These are phyloP conservation scores for Eumerus sabulonum DNA, from an alignment of 2,888 invertebrate genomes.

Conservation along the genomic window DNA sequence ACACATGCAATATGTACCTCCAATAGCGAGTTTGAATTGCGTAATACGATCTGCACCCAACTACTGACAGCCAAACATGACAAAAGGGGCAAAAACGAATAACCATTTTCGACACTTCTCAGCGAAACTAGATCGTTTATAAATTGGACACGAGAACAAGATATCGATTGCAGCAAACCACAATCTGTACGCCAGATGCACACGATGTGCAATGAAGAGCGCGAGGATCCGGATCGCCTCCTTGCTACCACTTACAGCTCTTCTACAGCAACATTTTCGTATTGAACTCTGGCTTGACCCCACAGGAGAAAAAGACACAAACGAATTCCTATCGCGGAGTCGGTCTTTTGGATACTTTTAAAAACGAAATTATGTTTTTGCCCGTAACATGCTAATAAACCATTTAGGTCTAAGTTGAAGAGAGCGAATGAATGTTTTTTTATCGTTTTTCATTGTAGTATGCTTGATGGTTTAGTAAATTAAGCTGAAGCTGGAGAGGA, in stretches of 20 bases:
- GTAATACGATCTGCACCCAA: conserved; percentile 45
- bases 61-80: conserved; percentile 12
- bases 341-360: conserved; percentile 67
- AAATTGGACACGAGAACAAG: conserved; percentile 48
- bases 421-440: conserved; percentile 30
- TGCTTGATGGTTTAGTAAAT: conserved; percentile 4
- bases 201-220: conserved; percentile 50
- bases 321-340: conserved; percentile 52
- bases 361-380: conserved; percentile 71
- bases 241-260: conserved; percentile 33
- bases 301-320: neutral
- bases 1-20: conserved; percentile 58
- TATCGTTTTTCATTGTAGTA: conserved; percentile 8
- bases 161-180: conserved; percentile 53
- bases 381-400: conserved; percentile 71
- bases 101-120: conserved; percentile 59
- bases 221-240: conserved; percentile 20
- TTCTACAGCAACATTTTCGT: conserved; percentile 38
- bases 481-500: conserved; percentile 19
- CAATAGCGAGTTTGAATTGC: conserved; percentile 47
- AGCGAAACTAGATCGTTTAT: conserved; percentile 58
- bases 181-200: conserved; percentile 27
- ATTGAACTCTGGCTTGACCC: conserved; percentile 64
- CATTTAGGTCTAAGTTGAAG: conserved; percentile 54
- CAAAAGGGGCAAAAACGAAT: conserved; percentile 21